Conservation (phyloP, 37 sponge, comb jelly and placozoan species). For the Beroe ovata region DNA sequence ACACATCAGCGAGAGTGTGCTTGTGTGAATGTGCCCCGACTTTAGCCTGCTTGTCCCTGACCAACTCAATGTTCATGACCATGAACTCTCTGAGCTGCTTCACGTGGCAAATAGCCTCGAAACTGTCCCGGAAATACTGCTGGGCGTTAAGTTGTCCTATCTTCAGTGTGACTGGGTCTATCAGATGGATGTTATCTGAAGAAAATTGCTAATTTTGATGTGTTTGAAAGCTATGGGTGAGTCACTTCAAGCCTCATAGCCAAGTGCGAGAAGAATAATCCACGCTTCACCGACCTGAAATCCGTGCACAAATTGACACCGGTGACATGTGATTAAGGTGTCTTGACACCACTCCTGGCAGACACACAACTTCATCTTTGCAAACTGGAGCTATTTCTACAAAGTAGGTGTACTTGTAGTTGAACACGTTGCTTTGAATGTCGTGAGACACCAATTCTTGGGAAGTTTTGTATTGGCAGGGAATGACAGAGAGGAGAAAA, state of each 20-base stretch:
- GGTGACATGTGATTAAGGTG: slow-evolving; percentile 80
- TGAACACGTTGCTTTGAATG: slow-evolving; percentile 87
- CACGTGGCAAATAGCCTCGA: slow-evolving; percentile 76
- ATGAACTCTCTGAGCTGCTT: slow-evolving; percentile 83
- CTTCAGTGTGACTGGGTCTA: slow-evolving; percentile 82
- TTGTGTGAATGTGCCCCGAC: neutral
- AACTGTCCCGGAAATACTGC: slow-evolving; percentile 82
- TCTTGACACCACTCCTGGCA: slow-evolving; percentile 77
- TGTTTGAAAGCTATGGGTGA: too few relatives aligned
- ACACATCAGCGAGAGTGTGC: slow-evolving; percentile 80
- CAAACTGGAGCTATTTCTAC: slow-evolving; percentile 73
- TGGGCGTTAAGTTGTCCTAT: slow-evolving; percentile 71
- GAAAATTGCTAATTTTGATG: neutral
- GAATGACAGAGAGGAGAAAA: slow-evolving; percentile 80
- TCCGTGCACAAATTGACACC: slow-evolving; percentile 34
- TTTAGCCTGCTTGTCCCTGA: neutral
- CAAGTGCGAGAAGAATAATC: too few relatives aligned
- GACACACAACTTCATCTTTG: slow-evolving; percentile 85
- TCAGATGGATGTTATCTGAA: slow-evolving; percentile 74
- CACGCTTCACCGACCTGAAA: too few relatives aligned
- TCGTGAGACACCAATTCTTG: slow-evolving; percentile 96
- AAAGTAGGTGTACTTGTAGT: slow-evolving; percentile 94
- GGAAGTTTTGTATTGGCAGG: slow-evolving; percentile 92
- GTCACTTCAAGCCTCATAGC: too few relatives aligned
- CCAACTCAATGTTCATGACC: slow-evolving; percentile 81